These are phyloP conservation scores for Griposia aprilina DNA, from an alignment of 2,888 invertebrate species.

Conservation along the genomic window DNA sequence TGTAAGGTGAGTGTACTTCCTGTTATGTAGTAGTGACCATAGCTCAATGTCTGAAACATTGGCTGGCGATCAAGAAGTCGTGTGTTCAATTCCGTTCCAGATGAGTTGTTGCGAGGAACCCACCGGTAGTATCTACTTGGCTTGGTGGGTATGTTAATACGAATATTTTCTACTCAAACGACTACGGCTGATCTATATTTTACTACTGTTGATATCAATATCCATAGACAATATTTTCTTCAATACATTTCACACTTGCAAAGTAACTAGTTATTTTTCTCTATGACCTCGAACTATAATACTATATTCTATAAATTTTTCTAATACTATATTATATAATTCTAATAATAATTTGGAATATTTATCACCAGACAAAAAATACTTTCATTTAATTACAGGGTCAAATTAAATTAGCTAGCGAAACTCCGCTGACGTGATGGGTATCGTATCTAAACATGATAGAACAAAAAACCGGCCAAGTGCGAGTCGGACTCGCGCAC, in stretches of 20 bases:
- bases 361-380: background rate
- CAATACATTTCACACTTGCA: background rate
- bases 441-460: too few species aligned
- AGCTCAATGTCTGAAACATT: conserved; percentile 40
- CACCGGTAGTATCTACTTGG: background rate
- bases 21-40: conserved; percentile 9
- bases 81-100: conserved; percentile 38
- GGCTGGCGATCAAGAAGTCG: conserved; percentile 40
- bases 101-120: conserved; percentile 21
- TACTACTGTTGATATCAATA: background rate
- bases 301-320: too few species aligned
- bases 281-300: background rate
- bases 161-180: conserved; percentile 1
- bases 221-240: background rate
- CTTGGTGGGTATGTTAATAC: conserved; percentile 22
- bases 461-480: too few species aligned
- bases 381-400: too few species aligned
- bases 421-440: too few species aligned
- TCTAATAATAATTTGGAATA: too few species aligned
- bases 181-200: background rate
- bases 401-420: too few species aligned
- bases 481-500: too few species aligned
- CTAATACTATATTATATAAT: too few species aligned
- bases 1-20: background rate
- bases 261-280: background rate